A percentile compares a stretch with the other conserved stretches of the same genome.
phyloP scores from a whole-genome alignment of 2,888 invertebrate species.

The Limnephilus marmoratus region DNA sequence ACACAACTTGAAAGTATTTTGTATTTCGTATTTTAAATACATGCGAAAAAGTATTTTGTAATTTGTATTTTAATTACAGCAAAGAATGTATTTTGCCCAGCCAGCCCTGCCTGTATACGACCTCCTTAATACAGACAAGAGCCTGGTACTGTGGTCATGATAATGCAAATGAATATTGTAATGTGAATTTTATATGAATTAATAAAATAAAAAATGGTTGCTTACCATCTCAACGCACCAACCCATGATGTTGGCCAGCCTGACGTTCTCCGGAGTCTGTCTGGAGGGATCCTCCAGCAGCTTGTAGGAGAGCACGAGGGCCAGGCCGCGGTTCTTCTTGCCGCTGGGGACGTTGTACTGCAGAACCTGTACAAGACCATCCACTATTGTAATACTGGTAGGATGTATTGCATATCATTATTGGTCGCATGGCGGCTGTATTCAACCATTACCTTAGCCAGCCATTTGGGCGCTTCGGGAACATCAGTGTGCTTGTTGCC shows the following conservation, averaged over 20 bases:
- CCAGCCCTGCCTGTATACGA: too few relatives aligned
- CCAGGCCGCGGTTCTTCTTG: slow-evolving; percentile 89
- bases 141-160: too few relatives aligned
- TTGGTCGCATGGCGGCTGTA: slow-evolving; percentile 58
- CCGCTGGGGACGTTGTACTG: slow-evolving; percentile 96
- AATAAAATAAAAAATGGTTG: slow-evolving; percentile 61
- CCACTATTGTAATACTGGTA: not conserved
- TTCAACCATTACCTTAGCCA: slow-evolving; percentile 82
- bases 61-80: too few relatives aligned
- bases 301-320: slow-evolving; percentile 86
- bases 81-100: too few relatives aligned
- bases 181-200: too few relatives aligned
- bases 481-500: slow-evolving; percentile 86
- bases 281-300: slow-evolving; percentile 82
- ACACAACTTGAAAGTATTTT: too few relatives aligned
- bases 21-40: too few relatives aligned
- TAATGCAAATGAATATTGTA: too few relatives aligned
- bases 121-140: too few relatives aligned
- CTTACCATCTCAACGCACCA: slow-evolving; percentile 97
- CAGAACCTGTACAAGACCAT: slow-evolving; percentile 78
- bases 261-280: slow-evolving; percentile 86
- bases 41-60: too few relatives aligned
- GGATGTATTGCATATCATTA: not conserved
- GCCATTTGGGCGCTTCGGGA: slow-evolving; percentile 88
- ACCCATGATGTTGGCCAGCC: slow-evolving; percentile 89